Percentiles rank a stretch among this genome's conserved stretches.
Evolutionary conservation across 2,797 vertebrate species (phyloP).

Genomic region (Dipus sagitta): DNA sequence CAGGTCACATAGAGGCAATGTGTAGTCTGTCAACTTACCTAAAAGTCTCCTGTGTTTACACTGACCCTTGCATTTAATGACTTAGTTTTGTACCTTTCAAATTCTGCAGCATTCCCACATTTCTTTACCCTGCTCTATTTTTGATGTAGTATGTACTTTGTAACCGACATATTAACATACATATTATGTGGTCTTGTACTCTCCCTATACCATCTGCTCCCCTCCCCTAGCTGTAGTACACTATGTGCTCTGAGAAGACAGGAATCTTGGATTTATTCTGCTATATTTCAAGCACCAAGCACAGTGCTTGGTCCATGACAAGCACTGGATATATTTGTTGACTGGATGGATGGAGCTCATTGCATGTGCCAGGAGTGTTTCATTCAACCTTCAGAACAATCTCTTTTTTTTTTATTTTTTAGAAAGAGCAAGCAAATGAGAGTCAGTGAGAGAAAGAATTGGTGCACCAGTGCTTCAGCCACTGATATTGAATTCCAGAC

Average conservation of each 20-base stretch:
- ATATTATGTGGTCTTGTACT: constrained; percentile 10
- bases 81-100: neutral
- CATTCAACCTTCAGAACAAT: neutral
- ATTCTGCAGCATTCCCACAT: neutral
- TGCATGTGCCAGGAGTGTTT: neutral
- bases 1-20: neutral
- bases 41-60: neutral
- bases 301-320: neutral
- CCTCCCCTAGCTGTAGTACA: neutral
- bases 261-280: neutral
- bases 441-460: too few species aligned
- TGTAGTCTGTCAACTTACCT: neutral
- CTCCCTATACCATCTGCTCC: neutral
- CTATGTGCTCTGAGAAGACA: neutral
- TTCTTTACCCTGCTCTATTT: neutral
- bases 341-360: neutral
- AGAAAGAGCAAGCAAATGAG: too few species aligned
- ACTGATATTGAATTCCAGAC: too few species aligned
- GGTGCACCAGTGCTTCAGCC: too few species aligned
- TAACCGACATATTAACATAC: neutral
- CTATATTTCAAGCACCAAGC: neutral
- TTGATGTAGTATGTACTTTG: neutral
- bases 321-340: neutral
- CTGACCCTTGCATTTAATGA: neutral
- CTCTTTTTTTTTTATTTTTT: too few species aligned